Conservation (phyloP, 2,113 vertebrate species). For the Illadopsis cleaveri region DNA sequence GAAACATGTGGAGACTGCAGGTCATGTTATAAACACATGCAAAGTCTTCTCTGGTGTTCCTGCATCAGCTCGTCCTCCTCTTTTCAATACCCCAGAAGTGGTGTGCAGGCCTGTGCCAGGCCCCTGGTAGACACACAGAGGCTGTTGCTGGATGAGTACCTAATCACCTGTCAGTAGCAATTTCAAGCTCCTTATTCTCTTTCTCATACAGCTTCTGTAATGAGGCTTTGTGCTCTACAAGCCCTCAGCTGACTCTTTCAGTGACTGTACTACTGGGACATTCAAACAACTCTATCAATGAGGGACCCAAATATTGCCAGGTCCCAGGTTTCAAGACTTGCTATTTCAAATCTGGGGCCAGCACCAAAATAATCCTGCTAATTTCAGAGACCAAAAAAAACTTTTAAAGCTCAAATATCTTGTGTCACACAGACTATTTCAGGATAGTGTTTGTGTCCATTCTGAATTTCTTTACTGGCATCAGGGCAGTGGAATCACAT, state of each 20-base stretch:
- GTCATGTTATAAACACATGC: background rate
- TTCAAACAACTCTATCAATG: background rate
- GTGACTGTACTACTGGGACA: background rate
- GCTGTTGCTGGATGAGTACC: background rate
- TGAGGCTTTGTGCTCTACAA: background rate
- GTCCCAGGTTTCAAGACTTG: background rate
- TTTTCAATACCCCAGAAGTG: background rate
- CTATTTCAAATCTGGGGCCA: conserved; percentile 19
- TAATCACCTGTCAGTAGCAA: conserved; percentile 4
- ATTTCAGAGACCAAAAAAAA: background rate
- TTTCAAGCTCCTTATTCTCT: conserved; percentile 11
- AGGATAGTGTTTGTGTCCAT: background rate
- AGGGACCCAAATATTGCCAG: background rate
- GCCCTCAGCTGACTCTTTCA: background rate
- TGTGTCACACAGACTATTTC: background rate
- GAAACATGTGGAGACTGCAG: background rate
- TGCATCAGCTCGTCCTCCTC: background rate
- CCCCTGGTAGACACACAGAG: background rate
- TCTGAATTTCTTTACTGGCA: background rate
- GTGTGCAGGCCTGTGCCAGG: fast-evolving
- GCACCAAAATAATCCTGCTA: conserved; percentile 31
- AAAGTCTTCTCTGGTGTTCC: background rate
- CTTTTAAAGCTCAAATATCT: conserved; percentile 7
- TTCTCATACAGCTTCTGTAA: fast-evolving
- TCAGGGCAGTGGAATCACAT: background rate